Evolutionary conservation across 2,888 invertebrate species (phyloP).

Genomic region (Chymomyza procnemis): DNA sequence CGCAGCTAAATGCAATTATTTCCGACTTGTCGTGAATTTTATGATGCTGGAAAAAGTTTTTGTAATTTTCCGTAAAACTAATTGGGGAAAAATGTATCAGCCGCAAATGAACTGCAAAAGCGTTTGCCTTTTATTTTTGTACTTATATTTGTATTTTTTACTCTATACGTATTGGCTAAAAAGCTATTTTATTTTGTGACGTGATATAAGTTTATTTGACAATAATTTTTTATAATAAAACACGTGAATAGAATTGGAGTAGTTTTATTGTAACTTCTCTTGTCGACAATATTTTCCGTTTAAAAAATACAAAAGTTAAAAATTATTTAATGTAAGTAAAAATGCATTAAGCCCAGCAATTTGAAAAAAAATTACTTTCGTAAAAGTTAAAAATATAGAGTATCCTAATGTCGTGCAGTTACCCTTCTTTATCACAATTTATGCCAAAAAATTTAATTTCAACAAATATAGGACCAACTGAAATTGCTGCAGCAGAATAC

Average conservation of each 20-base stretch:
- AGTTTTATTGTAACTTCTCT: too few species aligned
- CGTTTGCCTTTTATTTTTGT: neutral
- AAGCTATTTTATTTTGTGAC: neutral
- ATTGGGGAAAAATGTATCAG: conserved; percentile 32
- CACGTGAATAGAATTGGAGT: too few species aligned
- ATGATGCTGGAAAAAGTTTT: conserved; percentile 10
- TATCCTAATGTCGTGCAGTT: too few species aligned
- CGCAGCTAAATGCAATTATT: conserved; percentile 51
- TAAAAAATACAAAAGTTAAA: too few species aligned
- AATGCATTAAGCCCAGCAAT: too few species aligned
- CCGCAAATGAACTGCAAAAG: neutral
- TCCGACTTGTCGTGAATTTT: conserved; percentile 20
- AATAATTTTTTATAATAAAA: too few species aligned
- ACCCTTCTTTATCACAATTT: neutral
- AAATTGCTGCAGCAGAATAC: conserved; percentile 21
- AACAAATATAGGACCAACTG: conserved; percentile 36
- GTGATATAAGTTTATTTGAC: too few species aligned
- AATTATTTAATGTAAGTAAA: too few species aligned
- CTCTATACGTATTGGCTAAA: too few species aligned
- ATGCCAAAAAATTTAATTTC: conserved; percentile 40
- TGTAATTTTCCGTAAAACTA: neutral
- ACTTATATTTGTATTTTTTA: neutral
- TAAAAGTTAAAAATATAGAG: too few species aligned
- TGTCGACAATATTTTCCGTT: too few species aligned
- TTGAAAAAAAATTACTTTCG: too few species aligned